Conservation (phyloP, 2,113 vertebrate genomes). For the Anas platyrhynchos region DNA sequence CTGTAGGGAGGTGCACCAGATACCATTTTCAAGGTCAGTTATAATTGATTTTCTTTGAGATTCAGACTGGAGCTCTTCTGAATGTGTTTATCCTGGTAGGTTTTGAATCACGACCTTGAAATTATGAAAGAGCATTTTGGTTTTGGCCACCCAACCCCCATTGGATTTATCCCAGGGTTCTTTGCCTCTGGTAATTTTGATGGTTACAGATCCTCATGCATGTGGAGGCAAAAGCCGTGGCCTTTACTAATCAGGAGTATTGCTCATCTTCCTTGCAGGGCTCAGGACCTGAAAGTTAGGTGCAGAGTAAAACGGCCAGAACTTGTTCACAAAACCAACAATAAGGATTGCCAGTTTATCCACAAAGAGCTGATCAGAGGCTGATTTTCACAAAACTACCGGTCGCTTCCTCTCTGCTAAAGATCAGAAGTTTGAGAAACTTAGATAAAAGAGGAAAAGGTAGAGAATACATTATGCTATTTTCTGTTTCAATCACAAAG, state of each 20-base stretch:
- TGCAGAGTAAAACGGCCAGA: not conserved
- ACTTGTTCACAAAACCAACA: rapidly evolving
- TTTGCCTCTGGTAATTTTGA: not conserved
- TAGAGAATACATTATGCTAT: not conserved
- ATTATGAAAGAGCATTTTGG: not conserved
- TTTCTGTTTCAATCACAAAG: conserved; percentile 46
- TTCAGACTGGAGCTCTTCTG: not conserved
- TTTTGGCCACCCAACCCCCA: not conserved
- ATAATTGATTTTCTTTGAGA: conserved; percentile 25
- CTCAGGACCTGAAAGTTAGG: not conserved
- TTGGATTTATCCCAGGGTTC: not conserved
- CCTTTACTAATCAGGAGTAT: not conserved
- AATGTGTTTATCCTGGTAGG: not conserved
- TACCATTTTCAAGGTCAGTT: conserved; percentile 15
- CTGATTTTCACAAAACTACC: not conserved
- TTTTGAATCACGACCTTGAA: not conserved
- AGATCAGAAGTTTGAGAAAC: conserved; percentile 11
- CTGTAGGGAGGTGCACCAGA: not conserved
- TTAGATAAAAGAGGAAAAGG: conserved; percentile 32
- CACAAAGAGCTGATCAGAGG: not conserved
- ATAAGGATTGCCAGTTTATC: not conserved
- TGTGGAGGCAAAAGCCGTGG: not conserved
- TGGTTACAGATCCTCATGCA: not conserved
- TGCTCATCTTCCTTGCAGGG: not conserved
- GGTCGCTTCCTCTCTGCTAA: not conserved